phyloP scores from a whole-genome alignment of 2,888 invertebrate species.

The Drosophila atripex region DNA sequence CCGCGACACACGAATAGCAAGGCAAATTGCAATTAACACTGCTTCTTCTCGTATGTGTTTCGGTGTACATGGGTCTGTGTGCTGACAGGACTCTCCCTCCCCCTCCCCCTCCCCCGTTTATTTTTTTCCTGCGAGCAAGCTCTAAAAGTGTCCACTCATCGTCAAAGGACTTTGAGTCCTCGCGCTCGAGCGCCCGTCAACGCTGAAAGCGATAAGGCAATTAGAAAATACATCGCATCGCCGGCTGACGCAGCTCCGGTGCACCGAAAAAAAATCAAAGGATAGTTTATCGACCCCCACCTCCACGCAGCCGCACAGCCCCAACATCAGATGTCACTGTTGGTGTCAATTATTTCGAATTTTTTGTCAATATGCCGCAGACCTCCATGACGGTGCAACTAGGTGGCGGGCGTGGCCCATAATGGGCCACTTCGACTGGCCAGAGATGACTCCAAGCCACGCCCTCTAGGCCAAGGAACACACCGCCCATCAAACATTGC shows the following conservation, averaged over 20 bases:
- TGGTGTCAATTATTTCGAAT: conserved; percentile 40
- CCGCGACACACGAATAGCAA: conserved; percentile 25
- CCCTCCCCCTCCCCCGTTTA: conserved; percentile 4
- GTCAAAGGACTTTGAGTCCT: conserved; percentile 72
- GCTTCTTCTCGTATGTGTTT: conserved; percentile 17
- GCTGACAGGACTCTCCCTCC: conserved; percentile 15
- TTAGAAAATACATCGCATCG: conserved; percentile 61
- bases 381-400: conserved; percentile 28
- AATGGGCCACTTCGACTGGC: conserved; percentile 61
- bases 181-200: conserved; percentile 63
- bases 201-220: conserved; percentile 81
- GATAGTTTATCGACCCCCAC: conserved; percentile 23
- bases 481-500: conserved; percentile 7
- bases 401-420: conserved; percentile 30
- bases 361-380: conserved; percentile 55
- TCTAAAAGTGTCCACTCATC: conserved; percentile 70
- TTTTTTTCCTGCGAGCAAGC: conserved; percentile 34
- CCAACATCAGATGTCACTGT: conserved; percentile 30
- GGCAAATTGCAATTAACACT: conserved; percentile 65
- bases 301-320: not conserved
- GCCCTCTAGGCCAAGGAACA: conserved; percentile 19
- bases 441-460: conserved; percentile 62
- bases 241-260: conserved; percentile 34
- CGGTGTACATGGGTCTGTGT: conserved; percentile 16
- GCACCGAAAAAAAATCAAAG: conserved; percentile 19